Conservation (phyloP, 2,797 vertebrate species). For the Sternotherus odoratus region DNA sequence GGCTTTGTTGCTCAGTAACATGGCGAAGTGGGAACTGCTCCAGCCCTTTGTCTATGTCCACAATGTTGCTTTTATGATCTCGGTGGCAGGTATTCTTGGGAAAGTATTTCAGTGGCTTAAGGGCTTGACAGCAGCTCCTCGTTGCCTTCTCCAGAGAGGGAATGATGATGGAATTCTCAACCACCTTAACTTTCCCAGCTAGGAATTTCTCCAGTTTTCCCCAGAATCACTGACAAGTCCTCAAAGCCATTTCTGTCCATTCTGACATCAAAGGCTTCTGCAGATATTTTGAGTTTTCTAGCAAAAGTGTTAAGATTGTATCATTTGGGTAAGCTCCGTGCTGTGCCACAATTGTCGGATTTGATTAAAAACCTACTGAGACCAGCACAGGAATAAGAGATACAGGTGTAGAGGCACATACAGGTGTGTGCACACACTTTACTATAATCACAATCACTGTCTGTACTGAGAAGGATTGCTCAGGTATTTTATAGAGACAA, state of each 20-base stretch:
- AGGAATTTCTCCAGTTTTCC: neutral
- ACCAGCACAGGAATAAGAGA: neutral
- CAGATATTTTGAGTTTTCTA: neutral
- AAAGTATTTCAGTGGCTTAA: slow-evolving; percentile 51
- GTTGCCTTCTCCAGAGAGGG: slow-evolving; percentile 40
- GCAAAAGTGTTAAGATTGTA: neutral
- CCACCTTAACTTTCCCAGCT: neutral
- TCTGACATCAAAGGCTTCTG: neutral
- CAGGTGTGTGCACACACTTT: neutral
- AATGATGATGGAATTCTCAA: slow-evolving; percentile 39
- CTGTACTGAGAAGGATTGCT: neutral
- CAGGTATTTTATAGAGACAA: neutral
- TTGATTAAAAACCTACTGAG: neutral
- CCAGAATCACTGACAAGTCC: slow-evolving; percentile 33
- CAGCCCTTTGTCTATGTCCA: slow-evolving; percentile 9
- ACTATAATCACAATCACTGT: neutral
- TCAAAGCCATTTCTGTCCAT: slow-evolving; percentile 10
- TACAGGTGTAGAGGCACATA: neutral
- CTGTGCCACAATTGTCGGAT: neutral
- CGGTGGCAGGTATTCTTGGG: slow-evolving; percentile 21
- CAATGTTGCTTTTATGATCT: slow-evolving; percentile 32
- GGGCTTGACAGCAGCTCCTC: slow-evolving; percentile 51
- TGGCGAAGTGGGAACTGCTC: slow-evolving; percentile 13
- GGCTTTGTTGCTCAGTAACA: slow-evolving; percentile 48
- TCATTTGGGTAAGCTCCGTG: neutral